A percentile compares a stretch with the other conserved stretches of the same genome.
These are phyloP conservation scores for Polypterus bichir DNA, from an alignment of 2,113 vertebrate species.

Conservation along the genomic window DNA sequence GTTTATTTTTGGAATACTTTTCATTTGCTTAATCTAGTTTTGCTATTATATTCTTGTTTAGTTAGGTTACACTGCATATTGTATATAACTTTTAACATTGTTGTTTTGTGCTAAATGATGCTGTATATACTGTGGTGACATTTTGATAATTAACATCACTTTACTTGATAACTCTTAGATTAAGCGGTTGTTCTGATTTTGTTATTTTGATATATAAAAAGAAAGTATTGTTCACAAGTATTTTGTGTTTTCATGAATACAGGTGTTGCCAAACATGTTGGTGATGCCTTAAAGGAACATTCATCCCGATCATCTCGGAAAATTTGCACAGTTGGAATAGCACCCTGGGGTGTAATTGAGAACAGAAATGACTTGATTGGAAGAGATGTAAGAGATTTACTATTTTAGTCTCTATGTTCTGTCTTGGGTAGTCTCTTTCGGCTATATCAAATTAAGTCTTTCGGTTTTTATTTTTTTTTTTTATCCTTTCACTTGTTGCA, in stretches of 20 bases:
- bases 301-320: conserved; percentile 88
- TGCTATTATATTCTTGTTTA: too few species aligned
- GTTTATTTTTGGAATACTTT: too few species aligned
- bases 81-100: too few species aligned
- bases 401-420: conserved; percentile 1
- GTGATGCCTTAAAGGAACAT: conserved; percentile 91
- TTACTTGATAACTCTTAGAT: too few species aligned
- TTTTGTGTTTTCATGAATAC: conserved; percentile 1
- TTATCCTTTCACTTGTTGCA: conserved; percentile 15
- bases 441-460: neutral
- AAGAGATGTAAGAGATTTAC: conserved; percentile 76
- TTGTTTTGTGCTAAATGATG: too few species aligned
- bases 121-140: too few species aligned
- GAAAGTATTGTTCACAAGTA: neutral
- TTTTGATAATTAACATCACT: too few species aligned
- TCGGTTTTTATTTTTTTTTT: conserved; percentile 22
- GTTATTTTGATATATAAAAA: too few species aligned
- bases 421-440: neutral
- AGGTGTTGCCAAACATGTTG: conserved; percentile 97
- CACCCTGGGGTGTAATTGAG: conserved; percentile 95
- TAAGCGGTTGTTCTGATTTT: too few species aligned
- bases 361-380: conserved; percentile 95
- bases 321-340: conserved; percentile 95
- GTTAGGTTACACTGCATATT: too few species aligned
- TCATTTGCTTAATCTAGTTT: too few species aligned